Conservation (phyloP, 2,888 invertebrate species). For the Linnaemya tessellans region DNA sequence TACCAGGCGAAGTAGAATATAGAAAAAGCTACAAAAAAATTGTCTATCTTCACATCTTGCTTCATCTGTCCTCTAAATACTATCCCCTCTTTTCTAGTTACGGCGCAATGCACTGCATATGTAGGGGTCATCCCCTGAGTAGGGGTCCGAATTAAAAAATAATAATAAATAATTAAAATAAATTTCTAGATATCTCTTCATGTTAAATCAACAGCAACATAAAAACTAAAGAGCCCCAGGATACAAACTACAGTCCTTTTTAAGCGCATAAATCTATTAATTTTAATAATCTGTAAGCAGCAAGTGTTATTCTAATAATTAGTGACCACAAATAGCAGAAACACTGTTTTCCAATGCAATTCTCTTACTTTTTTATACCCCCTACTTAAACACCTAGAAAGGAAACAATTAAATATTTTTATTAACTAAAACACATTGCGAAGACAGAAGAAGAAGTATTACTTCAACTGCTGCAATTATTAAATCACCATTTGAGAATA, state of each 20-base stretch:
- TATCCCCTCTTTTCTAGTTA: too few species aligned
- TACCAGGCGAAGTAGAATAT: too few species aligned
- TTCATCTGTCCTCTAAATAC: too few species aligned
- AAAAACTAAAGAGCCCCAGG: background rate
- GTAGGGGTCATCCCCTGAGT: too few species aligned
- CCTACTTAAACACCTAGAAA: constrained; percentile 36
- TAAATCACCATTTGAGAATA: background rate
- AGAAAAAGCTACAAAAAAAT: too few species aligned
- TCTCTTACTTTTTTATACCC: background rate
- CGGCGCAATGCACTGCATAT: too few species aligned
- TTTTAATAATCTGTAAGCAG: background rate
- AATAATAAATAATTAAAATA: too few species aligned
- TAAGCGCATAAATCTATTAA: background rate
- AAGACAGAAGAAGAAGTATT: background rate
- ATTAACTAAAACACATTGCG: constrained; percentile 15
- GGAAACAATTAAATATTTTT: constrained; percentile 48
- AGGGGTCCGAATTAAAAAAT: too few species aligned
- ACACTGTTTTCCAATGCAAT: background rate
- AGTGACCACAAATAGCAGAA: background rate
- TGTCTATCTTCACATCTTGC: too few species aligned
- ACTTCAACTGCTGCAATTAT: constrained; percentile 1
- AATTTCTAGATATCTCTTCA: too few species aligned
- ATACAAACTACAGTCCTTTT: background rate
- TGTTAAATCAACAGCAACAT: background rate
- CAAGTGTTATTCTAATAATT: background rate